Evolutionary conservation across 2,888 invertebrate genomes (phyloP), one percentile per base, ranked within the genome.

Genomic region (Phytoseiulus persimilis): DNA sequence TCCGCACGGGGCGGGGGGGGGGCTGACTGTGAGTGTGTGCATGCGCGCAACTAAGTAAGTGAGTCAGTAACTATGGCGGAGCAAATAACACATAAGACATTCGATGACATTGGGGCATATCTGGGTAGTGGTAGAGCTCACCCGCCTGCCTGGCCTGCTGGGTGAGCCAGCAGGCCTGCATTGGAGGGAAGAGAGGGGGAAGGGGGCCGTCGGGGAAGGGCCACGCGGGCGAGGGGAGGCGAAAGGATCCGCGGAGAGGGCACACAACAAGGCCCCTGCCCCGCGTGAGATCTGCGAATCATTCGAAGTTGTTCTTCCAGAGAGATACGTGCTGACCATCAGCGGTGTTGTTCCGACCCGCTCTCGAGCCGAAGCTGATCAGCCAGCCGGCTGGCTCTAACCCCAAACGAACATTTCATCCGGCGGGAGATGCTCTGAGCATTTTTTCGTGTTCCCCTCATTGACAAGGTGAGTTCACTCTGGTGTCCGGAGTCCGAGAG

Each of bases 361-460:
- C 65, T 65, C 65, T 65, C 65, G 18, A 65, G 65, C 65, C 65
- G 65, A 65, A 65, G 65, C 65, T 65, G 65, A 65, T 65, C 65
- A 65, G 65, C 65, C 65, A 65, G 65, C 65, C 65, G 65, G 65
- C 65, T 65, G 65, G 65, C 65, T 65, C 65, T 65, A 65, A 65
- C 14, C 65, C 28, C 65, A 65, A 65, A 23, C 65, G 65, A 65
- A 65, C 65, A 65, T 23, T 65, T 65, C 65, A 87, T 39, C 87
- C 33, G 87, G 33, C 87, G 87, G 87, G 33, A 28, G 87, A 87
- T 87, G 87, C 87, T 87, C 87, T 87, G 87, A 87, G 87, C 87
- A 87, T 87, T 87, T 45, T 45, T 87, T 87, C 87, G 87, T 87
- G 87, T 39, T 87, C 87, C 87, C 87, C 87, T 87, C 45, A 33